Evolutionary conservation across 2,797 vertebrate genomes (phyloP).

Genomic region (Betta splendens): DNA sequence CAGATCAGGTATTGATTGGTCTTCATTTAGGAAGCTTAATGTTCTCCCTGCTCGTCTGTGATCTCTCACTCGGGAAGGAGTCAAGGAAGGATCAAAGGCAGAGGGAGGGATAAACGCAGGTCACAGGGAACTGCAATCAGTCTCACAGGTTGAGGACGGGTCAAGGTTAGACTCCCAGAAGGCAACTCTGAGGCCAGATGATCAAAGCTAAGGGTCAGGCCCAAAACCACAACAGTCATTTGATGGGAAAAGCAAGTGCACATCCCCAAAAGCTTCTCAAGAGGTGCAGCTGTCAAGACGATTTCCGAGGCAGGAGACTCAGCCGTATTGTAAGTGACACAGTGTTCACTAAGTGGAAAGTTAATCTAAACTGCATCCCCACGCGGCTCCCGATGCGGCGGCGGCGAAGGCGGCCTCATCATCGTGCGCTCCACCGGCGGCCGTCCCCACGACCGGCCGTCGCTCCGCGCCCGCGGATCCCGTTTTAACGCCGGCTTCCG

Average conservation of each 20-base stretch:
- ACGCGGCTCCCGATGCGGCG: slow-evolving; percentile 46
- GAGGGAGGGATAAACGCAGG: slow-evolving; percentile 7
- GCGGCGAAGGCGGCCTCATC: slow-evolving; percentile 52
- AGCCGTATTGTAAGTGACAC: slow-evolving; percentile 60
- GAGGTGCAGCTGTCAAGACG: slow-evolving; percentile 57
- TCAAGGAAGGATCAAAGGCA: slow-evolving; percentile 21
- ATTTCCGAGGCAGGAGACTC: slow-evolving; percentile 37
- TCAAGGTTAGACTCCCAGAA: slow-evolving; percentile 49
- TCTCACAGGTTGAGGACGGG: slow-evolving; percentile 25
- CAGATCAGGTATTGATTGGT: slow-evolving; percentile 69
- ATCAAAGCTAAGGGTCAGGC: slow-evolving; percentile 41
- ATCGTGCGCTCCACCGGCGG: slow-evolving; percentile 50
- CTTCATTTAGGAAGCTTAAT: slow-evolving; percentile 53
- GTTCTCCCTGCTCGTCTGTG: slow-evolving; percentile 45
- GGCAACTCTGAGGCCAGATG: slow-evolving; percentile 43
- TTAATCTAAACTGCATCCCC: slow-evolving; percentile 69
- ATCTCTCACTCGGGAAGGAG: slow-evolving; percentile 38
- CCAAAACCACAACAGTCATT: slow-evolving; percentile 26
- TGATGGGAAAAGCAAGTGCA: slow-evolving; percentile 46
- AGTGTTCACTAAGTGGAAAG: slow-evolving; percentile 70
- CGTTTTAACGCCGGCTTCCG: slow-evolving; percentile 68
- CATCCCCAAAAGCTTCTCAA: slow-evolving; percentile 34
- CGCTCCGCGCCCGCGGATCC: slow-evolving; percentile 67
- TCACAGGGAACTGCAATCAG: slow-evolving; percentile 23
- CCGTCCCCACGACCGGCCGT: slow-evolving; percentile 60